Evolutionary conservation across 1,140 invertebrate species (phyloP).

Genomic region (Macrostomum lignano): DNA sequence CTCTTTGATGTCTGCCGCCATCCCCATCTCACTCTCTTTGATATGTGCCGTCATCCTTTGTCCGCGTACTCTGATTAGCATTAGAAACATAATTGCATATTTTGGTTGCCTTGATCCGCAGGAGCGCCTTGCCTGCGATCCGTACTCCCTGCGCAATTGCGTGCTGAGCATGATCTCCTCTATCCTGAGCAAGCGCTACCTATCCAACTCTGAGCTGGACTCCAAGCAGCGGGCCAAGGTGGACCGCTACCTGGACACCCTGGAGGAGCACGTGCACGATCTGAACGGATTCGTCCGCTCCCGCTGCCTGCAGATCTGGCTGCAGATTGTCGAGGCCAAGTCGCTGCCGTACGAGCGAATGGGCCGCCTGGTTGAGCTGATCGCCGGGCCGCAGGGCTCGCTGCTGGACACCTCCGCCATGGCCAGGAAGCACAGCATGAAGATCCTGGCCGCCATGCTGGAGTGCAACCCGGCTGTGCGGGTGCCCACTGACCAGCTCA

Average conservation of each 20-base stretch:
- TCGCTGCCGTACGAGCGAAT: too few relatives aligned
- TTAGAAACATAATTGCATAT: too few relatives aligned
- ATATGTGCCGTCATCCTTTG: neutral
- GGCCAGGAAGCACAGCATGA: slow-evolving; percentile 41
- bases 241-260: slow-evolving; percentile 11
- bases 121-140: slow-evolving; percentile 24
- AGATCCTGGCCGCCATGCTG: too few relatives aligned
- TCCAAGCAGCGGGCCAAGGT: slow-evolving; percentile 29
- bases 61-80: neutral
- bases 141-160: slow-evolving; percentile 47
- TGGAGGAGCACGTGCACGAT: slow-evolving; percentile 53
- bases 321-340: slow-evolving; percentile 38
- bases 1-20: slow-evolving; percentile 1
- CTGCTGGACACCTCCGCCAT: slow-evolving; percentile 4
- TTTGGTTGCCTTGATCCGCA: neutral
- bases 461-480: too few relatives aligned
- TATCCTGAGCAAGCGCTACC: slow-evolving; percentile 35
- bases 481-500: too few relatives aligned
- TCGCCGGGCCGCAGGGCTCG: slow-evolving; percentile 8
- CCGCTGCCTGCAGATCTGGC: slow-evolving; percentile 44
- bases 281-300: slow-evolving; percentile 49
- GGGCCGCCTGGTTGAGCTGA: slow-evolving; percentile 5
- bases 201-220: slow-evolving; percentile 39
- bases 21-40: slow-evolving; percentile 1
- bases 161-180: slow-evolving; percentile 46